Evolutionary conservation across 2,113 vertebrate species (phyloP).

Genomic region (Tautogolabrus adspersus): DNA sequence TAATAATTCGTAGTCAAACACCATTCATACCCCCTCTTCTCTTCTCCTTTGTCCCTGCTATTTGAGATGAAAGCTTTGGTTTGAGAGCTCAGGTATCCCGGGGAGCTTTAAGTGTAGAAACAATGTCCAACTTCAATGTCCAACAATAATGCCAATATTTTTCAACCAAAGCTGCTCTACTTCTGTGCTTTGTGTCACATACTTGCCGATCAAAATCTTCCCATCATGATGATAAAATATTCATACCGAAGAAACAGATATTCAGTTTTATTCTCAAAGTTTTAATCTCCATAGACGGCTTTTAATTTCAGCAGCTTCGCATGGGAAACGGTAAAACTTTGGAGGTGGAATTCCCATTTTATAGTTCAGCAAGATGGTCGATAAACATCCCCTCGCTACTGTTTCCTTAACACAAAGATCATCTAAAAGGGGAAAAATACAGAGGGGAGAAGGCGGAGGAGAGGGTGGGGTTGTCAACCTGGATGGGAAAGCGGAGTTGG

Average conservation of each 20-base stretch:
- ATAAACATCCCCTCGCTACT: neutral
- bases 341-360: neutral
- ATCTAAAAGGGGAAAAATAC: neutral
- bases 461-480: conserved; percentile 14
- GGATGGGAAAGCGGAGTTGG: conserved; percentile 43
- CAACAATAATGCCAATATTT: neutral
- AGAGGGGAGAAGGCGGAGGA: neutral
- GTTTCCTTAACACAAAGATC: neutral
- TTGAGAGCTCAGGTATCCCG: conserved; percentile 74
- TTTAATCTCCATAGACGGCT: no score
- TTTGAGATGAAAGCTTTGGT: conserved; percentile 72
- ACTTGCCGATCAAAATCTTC: neutral
- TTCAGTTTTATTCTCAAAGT: no score
- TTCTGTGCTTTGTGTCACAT: neutral
- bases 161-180: conserved; percentile 6
- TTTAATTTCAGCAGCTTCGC: neutral
- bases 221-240: neutral
- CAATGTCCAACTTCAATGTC: neutral
- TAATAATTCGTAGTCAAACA: conserved; percentile 61
- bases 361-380: neutral
- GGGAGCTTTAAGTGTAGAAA: conserved; percentile 28
- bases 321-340: neutral
- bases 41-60: conserved; percentile 60
- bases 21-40: neutral
- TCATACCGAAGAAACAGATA: no score